Base-by-base conservation (phyloP, 2,113 vertebrate genomes). In the Prunella himalayana region DNA sequence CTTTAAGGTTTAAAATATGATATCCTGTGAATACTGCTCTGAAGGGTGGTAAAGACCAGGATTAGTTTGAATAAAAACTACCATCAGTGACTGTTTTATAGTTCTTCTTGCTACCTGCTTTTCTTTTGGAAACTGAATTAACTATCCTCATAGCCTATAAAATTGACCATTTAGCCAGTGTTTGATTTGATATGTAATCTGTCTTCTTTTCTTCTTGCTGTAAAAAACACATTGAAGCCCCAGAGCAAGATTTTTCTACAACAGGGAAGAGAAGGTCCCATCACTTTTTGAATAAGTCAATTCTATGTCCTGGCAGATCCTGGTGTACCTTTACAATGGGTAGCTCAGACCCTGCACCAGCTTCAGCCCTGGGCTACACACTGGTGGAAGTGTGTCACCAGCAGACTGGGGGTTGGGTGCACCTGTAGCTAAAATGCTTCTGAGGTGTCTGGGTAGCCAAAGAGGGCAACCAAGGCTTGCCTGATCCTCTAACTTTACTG, bases 261-360 rank as follows among this genome's bases (percentile, higher is more conserved):
- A 21, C 33, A 79, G 22, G 11, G 37, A 69, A 72, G 5, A 19
- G 25, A 75, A 47, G 4, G 7, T 81, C 9, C 2, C 2, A 37
- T 31, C 11, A 27, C 0, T 2, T 82, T 85, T 77, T 49, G 22
- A 7, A 17, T 23, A 37, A 44, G 24, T 35, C 11, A 6, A 45
- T 73, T 20, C 5, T 84, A 60, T 20, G 8, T 5, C 21, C 44
- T 61, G 21, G 4, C 15, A 80, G 23, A 49, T 44, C 5, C 12
- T 68, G 60, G 7, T 33, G 9, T 44, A 10, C 10, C 6, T 20
- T 19, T 63, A 7, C 30, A 72, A 22, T 7, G 23, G 23, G 7
- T 10, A 59, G 12, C 16, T 75, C 42, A 70, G 8, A 7, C 1
- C 3, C 7, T 53, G 7, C 1, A 0, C 6, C 21, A 50, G 3